These are phyloP conservation scores for Teleogryllus occipitalis DNA, from an alignment of 1,140 invertebrate species.

Conservation along the genomic window DNA sequence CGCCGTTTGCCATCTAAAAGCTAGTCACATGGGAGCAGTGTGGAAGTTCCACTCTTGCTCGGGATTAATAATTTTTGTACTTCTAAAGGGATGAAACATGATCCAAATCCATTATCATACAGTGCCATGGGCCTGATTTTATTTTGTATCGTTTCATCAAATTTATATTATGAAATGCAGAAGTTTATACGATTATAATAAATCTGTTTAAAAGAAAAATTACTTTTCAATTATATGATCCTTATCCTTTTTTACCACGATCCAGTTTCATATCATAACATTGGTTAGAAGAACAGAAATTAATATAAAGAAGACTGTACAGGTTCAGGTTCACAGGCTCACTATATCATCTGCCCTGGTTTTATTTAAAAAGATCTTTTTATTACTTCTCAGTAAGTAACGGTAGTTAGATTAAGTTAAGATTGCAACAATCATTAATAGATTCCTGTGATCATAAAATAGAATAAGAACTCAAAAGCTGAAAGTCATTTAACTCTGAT, in stretches of 20 bases:
- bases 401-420: no score
- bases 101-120: conserved; percentile 12
- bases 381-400: no score
- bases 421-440: no score
- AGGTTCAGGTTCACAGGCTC: no score
- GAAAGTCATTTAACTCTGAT: no score
- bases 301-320: no score
- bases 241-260: neutral
- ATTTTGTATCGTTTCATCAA: conserved; percentile 20
- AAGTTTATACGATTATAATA: conserved; percentile 22
- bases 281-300: no score
- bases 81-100: conserved; percentile 14
- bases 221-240: neutral
- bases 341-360: no score
- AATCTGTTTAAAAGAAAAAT: neutral
- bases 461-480: no score
- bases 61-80: conserved; percentile 7
- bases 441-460: no score
- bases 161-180: conserved; percentile 20
- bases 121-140: conserved; percentile 17
- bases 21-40: conserved; percentile 20
- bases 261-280: no score
- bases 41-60: conserved; percentile 10
- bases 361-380: no score
- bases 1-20: conserved; percentile 19